Percentiles rank a stretch among this genome's conserved stretches.
phyloP scores from a whole-genome alignment of 2,113 vertebrate species.

The Psophia crepitans region DNA sequence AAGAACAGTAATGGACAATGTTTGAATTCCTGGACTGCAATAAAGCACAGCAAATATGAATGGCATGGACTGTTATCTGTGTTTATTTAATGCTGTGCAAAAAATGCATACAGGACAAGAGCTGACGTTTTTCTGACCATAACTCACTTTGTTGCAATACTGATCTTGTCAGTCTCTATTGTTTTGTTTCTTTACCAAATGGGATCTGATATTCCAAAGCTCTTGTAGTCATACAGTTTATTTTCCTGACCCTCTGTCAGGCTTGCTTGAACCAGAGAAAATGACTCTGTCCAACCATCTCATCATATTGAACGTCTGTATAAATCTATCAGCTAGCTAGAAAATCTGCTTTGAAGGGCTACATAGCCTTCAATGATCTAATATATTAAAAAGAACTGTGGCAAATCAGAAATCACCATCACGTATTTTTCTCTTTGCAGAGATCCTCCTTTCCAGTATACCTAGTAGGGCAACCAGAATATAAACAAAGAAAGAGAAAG shows the following conservation, averaged over 20 bases:
- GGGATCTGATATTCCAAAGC: background rate
- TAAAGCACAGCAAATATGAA: background rate
- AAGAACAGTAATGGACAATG: background rate
- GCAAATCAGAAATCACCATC: background rate
- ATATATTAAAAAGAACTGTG: background rate
- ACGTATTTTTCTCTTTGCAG: background rate
- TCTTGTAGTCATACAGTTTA: background rate
- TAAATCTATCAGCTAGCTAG: background rate
- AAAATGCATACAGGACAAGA: background rate
- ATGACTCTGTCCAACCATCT: background rate
- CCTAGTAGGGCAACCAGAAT: background rate
- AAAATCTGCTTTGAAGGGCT: conserved; percentile 18
- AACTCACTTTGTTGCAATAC: background rate
- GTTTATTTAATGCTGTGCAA: background rate
- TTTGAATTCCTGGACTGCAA: background rate
- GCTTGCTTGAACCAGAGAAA: background rate
- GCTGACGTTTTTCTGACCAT: background rate
- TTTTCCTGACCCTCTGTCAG: conserved; percentile 23
- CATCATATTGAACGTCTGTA: background rate
- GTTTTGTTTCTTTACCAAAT: conserved; percentile 27
- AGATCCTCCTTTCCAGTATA: background rate
- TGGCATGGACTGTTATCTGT: background rate
- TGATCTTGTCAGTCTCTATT: background rate
- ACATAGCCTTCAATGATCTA: background rate
- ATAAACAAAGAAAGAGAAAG: background rate